These are phyloP conservation scores for Epicampocera succincta DNA, from an alignment of 2,888 invertebrate genomes.

Conservation along the genomic window DNA sequence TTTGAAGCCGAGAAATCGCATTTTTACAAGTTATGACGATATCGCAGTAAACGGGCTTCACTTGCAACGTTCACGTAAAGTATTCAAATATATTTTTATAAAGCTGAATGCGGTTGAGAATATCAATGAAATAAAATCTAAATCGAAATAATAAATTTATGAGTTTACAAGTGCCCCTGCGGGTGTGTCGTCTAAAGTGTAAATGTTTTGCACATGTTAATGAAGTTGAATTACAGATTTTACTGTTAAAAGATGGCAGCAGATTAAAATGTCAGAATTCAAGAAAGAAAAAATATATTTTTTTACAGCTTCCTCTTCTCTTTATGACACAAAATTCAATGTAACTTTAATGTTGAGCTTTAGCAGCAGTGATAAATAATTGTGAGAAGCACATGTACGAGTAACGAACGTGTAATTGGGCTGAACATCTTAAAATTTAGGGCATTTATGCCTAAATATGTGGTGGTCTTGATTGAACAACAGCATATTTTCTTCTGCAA, in stretches of 20 bases:
- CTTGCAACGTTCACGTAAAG: neutral
- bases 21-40: no score
- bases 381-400: no score
- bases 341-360: no score
- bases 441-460: no score
- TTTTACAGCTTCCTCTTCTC: neutral
- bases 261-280: constrained; percentile 18
- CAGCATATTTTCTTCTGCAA: no score
- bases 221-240: neutral
- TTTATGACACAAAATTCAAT: no score
- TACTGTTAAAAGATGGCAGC: constrained; percentile 5
- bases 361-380: no score
- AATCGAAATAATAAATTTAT: constrained; percentile 32
- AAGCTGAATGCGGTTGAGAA: neutral
- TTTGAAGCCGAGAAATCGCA: no score
- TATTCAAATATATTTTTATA: constrained; percentile 10
- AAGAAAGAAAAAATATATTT: constrained; percentile 23
- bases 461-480: no score
- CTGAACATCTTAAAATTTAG: no score
- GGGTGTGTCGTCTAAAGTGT: constrained; percentile 1
- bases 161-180: neutral
- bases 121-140: constrained; percentile 36
- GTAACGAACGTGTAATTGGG: no score
- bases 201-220: constrained; percentile 2
- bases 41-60: neutral